Evolutionary conservation across 92 coral and sea anemone species (phyloP).

Genomic region (Phenganax subtilis): DNA sequence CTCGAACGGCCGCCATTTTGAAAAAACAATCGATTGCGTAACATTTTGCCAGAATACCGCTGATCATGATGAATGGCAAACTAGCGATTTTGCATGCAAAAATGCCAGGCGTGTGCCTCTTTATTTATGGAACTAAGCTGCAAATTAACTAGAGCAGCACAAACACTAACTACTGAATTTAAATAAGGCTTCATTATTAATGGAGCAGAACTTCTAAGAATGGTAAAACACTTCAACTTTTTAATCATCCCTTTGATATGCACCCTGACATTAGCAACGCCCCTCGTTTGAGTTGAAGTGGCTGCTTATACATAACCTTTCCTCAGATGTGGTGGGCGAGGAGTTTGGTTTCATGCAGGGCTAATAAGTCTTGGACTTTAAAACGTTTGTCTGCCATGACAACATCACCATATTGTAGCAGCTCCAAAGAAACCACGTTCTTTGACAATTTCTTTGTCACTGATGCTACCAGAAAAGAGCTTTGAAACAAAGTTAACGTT

Average conservation of each 20-base stretch:
- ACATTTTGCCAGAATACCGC: too few species aligned
- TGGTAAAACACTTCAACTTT: constrained; percentile 53
- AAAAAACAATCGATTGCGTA: too few species aligned
- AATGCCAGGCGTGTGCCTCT: too few species aligned
- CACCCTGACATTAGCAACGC: constrained; percentile 65
- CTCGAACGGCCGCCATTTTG: too few species aligned
- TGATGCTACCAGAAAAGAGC: background rate
- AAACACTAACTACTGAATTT: constrained; percentile 61
- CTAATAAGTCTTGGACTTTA: constrained; percentile 49
- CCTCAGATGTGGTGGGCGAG: constrained; percentile 54
- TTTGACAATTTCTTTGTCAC: too few species aligned
- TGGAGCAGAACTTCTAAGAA: constrained; percentile 61
- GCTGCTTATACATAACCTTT: constrained; percentile 50
- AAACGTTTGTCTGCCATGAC: constrained; percentile 59
- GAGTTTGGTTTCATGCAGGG: constrained; percentile 50
- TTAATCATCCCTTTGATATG: constrained; percentile 70
- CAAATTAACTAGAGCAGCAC: constrained; percentile 56
- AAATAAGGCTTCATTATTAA: constrained; percentile 60
- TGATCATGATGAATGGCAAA: too few species aligned
- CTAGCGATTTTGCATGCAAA: too few species aligned
- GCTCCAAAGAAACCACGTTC: constrained; percentile 23
- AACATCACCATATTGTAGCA: constrained; percentile 53
- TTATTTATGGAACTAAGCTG: background rate
- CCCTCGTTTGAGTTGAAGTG: constrained; percentile 67
- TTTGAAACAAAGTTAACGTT: constrained; percentile 56